Percentiles rank a stretch among this genome's conserved stretches.
These are phyloP conservation scores for Nematostella vectensis DNA, from an alignment of 92 coral and sea anemone genomes.

Conservation along the genomic window DNA sequence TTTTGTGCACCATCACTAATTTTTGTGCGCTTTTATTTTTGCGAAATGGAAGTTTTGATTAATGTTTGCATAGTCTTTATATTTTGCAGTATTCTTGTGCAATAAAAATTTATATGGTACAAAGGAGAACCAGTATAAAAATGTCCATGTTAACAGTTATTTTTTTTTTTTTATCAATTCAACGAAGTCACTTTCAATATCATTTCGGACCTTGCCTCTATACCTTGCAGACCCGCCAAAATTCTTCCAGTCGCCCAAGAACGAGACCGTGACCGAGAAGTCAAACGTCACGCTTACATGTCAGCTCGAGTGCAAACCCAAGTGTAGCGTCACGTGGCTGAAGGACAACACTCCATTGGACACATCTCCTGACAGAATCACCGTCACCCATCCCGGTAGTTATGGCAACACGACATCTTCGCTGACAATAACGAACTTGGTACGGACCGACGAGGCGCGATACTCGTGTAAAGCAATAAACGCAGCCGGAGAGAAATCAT, in stretches of 20 bases:
- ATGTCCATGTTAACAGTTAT: no score
- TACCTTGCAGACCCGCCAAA: not conserved
- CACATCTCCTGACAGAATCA: not conserved
- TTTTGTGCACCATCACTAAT: no score
- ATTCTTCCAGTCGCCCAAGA: no score
- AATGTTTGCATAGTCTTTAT: no score
- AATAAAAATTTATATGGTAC: no score
- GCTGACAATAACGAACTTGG: slow-evolving; percentile 21
- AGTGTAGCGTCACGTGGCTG: slow-evolving; percentile 17
- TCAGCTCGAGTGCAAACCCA: slow-evolving; percentile 8
- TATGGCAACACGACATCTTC: slow-evolving; percentile 4
- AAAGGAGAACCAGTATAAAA: no score
- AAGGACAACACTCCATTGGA: slow-evolving; percentile 5
- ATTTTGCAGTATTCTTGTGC: not conserved
- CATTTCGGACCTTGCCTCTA: no score
- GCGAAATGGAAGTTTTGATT: no score
- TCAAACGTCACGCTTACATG: not conserved
- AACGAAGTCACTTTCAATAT: no score
- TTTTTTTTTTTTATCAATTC: no score
- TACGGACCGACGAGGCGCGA: slow-evolving; percentile 20
- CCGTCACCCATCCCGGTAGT: not conserved
- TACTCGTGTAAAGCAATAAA: slow-evolving; percentile 29
- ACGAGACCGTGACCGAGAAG: slow-evolving; percentile 1
- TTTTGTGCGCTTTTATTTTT: no score
- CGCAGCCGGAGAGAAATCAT: not conserved